These are phyloP conservation scores for Tragelaphus imberbis DNA, from an alignment of 2,113 vertebrate genomes.

Conservation along the genomic window DNA sequence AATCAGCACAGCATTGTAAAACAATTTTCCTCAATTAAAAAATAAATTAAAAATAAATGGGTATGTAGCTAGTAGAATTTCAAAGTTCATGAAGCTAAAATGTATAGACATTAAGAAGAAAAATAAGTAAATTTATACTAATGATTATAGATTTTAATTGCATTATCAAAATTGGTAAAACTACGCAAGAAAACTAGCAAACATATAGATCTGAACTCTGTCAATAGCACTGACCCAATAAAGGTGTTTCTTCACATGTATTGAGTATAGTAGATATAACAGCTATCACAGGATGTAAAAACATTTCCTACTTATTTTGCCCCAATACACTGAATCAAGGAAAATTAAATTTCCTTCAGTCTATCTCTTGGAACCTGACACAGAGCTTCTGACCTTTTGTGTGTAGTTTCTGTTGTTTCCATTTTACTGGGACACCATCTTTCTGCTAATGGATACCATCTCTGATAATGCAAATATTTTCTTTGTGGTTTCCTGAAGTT, in stretches of 20 bases:
- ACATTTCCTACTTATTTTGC: background rate
- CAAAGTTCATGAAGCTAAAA: background rate
- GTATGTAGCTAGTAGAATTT: background rate
- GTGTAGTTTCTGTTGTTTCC: background rate
- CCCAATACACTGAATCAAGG: background rate
- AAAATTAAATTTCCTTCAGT: background rate
- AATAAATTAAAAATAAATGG: background rate
- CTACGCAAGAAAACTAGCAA: background rate
- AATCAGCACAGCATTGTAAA: background rate
- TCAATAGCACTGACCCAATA: background rate
- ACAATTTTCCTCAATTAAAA: background rate
- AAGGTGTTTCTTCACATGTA: background rate
- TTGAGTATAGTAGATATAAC: background rate
- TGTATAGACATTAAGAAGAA: background rate
- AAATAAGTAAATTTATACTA: background rate
- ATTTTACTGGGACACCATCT: background rate
- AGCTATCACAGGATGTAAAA: background rate
- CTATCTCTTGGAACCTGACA: background rate
- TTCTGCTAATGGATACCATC: background rate
- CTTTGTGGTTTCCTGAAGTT: background rate
- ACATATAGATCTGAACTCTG: background rate
- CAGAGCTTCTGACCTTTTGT: background rate
- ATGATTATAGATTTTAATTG: background rate
- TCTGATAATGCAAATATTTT: background rate
- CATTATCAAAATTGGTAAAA: background rate